A percentile compares a stretch with the other conserved stretches of the same genome.
phyloP scores from a whole-genome alignment of 2,888 invertebrate genomes.

The Xylophagus ater region DNA sequence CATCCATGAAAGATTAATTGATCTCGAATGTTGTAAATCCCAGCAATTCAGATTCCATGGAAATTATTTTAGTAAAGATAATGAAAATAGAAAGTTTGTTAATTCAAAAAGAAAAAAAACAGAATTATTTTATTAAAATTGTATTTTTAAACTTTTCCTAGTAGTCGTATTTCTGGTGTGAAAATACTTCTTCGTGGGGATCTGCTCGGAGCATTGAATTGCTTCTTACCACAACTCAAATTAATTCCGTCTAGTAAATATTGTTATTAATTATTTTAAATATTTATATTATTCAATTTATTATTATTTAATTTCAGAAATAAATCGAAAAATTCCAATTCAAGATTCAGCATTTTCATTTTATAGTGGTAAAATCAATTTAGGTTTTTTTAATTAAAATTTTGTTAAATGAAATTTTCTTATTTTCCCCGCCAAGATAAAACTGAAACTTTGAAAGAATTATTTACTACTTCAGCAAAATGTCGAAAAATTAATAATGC shows the following conservation, averaged over 20 bases:
- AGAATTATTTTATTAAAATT: too few species aligned
- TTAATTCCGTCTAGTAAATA: constrained; percentile 13
- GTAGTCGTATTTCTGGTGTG: too few species aligned
- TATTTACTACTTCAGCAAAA: constrained; percentile 1
- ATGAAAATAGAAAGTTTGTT: too few species aligned
- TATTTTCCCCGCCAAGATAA: not conserved
- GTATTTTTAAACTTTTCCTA: too few species aligned
- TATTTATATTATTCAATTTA: not conserved
- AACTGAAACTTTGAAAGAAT: constrained; percentile 2
- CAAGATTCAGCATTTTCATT: constrained; percentile 13
- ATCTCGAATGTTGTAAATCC: too few species aligned
- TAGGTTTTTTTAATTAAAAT: not conserved
- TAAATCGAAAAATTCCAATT: constrained; percentile 10
- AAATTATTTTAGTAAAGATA: too few species aligned
- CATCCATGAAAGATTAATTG: too few species aligned
- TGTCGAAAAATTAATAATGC: not conserved
- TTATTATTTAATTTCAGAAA: constrained; percentile 6
- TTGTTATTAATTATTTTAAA: not conserved
- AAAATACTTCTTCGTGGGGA: constrained; percentile 16
- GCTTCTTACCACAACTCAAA: constrained; percentile 14
- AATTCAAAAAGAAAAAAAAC: too few species aligned
- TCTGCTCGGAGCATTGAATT: constrained; percentile 15
- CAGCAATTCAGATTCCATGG: too few species aligned
- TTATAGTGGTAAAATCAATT: constrained; percentile 11
- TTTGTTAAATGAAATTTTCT: not conserved